Conservation (phyloP, 1,140 invertebrate species). For the Drosophila bocki region DNA sequence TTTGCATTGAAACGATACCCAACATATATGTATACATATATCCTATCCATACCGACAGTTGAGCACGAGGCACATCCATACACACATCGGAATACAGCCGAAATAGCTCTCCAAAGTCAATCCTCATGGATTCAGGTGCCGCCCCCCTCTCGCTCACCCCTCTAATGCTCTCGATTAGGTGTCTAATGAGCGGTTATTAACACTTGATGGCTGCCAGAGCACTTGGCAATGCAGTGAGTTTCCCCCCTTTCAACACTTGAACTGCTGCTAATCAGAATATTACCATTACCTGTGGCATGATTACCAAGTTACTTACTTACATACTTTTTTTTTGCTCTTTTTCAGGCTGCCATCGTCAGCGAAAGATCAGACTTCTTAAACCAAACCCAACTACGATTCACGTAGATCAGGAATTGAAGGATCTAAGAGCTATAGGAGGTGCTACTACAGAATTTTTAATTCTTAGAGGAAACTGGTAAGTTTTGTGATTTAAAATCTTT, state of each 20-base stretch:
- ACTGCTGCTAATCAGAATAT: slow-evolving; percentile 9
- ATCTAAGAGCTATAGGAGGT: background rate
- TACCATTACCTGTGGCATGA: background rate
- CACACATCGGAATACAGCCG: slow-evolving; percentile 2
- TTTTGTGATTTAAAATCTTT: rapidly evolving
- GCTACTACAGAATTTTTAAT: too few species aligned
- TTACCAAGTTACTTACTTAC: background rate
- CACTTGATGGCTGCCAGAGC: slow-evolving; percentile 39
- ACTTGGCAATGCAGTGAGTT: slow-evolving; percentile 8
- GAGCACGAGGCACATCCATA: slow-evolving; percentile 16
- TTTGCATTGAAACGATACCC: slow-evolving; percentile 22
- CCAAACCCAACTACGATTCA: background rate
- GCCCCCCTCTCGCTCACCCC: background rate
- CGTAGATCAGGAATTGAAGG: background rate
- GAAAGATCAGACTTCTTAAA: background rate
- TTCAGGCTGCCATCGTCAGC: slow-evolving; percentile 12
- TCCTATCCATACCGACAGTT: slow-evolving; percentile 26
- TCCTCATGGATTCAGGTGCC: background rate
- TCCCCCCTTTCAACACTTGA: background rate
- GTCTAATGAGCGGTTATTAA: slow-evolving; percentile 63
- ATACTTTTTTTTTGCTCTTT: background rate
- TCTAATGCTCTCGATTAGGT: slow-evolving; percentile 54
- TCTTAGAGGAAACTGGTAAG: slow-evolving; percentile 5
- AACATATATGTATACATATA: background rate
- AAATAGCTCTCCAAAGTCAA: background rate